Percentiles rank a stretch among this genome's conserved stretches.
These are phyloP conservation scores for Amblyopsis rosae DNA, from an alignment of 2,113 vertebrate genomes.

Conservation along the genomic window DNA sequence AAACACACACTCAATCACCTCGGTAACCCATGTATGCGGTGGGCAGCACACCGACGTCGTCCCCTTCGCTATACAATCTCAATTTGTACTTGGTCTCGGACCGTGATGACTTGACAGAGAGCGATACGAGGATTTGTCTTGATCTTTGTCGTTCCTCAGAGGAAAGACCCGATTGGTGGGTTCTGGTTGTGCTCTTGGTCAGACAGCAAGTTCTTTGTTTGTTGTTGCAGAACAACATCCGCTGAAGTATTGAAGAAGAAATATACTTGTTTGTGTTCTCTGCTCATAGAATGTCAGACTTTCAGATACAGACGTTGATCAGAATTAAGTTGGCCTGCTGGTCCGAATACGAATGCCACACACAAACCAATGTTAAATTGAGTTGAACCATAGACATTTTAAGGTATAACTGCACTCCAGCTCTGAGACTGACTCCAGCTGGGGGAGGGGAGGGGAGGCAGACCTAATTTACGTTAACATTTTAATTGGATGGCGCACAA, in stretches of 20 bases:
- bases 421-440: too few species aligned
- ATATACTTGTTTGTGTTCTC: too few species aligned
- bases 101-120: conserved; percentile 76
- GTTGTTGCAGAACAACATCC: too few species aligned
- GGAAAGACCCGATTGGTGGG: conserved; percentile 44
- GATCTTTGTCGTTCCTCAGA: conserved; percentile 64
- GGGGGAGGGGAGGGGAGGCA: too few species aligned
- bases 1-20: conserved; percentile 79
- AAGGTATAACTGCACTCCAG: background rate
- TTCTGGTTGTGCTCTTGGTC: background rate
- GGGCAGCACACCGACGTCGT: conserved; percentile 66
- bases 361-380: background rate
- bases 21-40: conserved; percentile 72
- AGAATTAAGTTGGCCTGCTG: too few species aligned
- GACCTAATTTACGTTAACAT: too few species aligned
- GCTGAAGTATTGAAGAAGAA: background rate
- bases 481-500: too few species aligned
- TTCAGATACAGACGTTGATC: too few species aligned
- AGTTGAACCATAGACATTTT: conserved; percentile 8
- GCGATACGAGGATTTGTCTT: conserved; percentile 77
- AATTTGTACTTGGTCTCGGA: conserved; percentile 75
- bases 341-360: too few species aligned
- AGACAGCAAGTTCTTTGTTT: background rate
- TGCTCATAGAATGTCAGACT: too few species aligned
- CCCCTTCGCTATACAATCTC: conserved; percentile 67